A percentile compares a stretch with the other conserved stretches of the same genome.
phyloP scores from a whole-genome alignment of 1,140 invertebrate species.

The Halesus radiatus region DNA sequence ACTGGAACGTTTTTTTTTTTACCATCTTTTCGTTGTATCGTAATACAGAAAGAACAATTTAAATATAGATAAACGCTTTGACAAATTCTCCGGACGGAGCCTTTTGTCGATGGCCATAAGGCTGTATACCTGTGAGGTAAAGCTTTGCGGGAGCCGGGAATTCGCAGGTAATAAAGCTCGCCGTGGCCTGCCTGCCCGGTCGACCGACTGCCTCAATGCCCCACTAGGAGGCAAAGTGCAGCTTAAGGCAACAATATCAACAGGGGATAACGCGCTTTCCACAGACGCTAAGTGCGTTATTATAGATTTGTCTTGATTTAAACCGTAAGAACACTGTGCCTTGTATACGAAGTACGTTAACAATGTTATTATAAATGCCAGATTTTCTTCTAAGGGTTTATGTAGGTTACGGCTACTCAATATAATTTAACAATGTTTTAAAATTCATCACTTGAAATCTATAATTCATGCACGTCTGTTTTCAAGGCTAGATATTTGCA shows the following conservation, averaged over 20 bases:
- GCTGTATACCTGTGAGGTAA: neutral
- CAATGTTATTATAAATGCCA: too few relatives aligned
- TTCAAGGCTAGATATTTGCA: too few relatives aligned
- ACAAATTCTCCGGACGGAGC: neutral
- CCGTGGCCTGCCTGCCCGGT: neutral
- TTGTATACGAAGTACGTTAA: too few relatives aligned
- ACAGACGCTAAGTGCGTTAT: neutral
- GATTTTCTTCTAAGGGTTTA: too few relatives aligned
- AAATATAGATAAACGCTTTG: neutral
- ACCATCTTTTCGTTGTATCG: too few relatives aligned
- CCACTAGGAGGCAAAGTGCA: neutral
- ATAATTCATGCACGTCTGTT: too few relatives aligned
- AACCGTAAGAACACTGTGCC: neutral
- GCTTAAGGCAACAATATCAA: slow-evolving; percentile 19
- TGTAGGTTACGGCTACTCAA: too few relatives aligned
- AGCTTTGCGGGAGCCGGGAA: slow-evolving; percentile 5
- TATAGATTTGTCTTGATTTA: neutral
- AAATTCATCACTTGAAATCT: too few relatives aligned
- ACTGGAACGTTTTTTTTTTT: too few relatives aligned
- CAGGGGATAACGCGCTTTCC: neutral
- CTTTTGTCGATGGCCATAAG: neutral
- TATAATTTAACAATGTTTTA: too few relatives aligned
- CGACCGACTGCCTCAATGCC: too few relatives aligned
- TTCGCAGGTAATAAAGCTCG: slow-evolving; percentile 18
- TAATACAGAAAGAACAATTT: too few relatives aligned